Percentiles rank a stretch among this genome's conserved stretches.
These are phyloP conservation scores for Drosophila tanythrix DNA, from an alignment of 2,888 invertebrate species.

Conservation along the genomic window DNA sequence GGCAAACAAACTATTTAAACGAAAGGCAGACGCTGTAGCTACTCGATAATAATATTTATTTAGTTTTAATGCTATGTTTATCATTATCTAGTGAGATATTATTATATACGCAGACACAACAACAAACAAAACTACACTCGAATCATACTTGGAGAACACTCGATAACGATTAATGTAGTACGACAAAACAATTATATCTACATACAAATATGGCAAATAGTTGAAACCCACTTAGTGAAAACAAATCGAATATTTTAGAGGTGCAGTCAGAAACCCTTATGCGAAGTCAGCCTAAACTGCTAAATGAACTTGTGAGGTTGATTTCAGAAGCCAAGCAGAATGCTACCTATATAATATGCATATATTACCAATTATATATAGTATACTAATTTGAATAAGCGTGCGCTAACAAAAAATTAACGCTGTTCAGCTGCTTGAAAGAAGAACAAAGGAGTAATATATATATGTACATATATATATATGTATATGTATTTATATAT, in stretches of 20 bases:
- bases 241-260: constrained; percentile 52
- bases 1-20: constrained; percentile 57
- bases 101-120: constrained; percentile 73
- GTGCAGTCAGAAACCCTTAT: constrained; percentile 28
- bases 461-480: no score
- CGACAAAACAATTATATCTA: constrained; percentile 44
- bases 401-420: constrained; percentile 26
- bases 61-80: constrained; percentile 71
- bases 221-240: constrained; percentile 51
- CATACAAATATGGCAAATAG: constrained; percentile 46
- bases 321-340: constrained; percentile 36
- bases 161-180: constrained; percentile 54
- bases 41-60: constrained; percentile 66
- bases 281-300: constrained; percentile 56
- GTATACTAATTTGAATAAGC: constrained; percentile 29
- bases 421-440: constrained; percentile 71
- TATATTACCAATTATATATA: constrained; percentile 37
- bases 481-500: background rate
- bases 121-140: constrained; percentile 37
- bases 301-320: constrained; percentile 62
- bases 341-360: constrained; percentile 36
- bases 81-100: constrained; percentile 66
- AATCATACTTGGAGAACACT: constrained; percentile 21
- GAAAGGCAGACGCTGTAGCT: constrained; percentile 73
- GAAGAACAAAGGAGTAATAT: constrained; percentile 20